Conservation (phyloP, 2,888 invertebrate genomes). For the Athetis lepigone region DNA sequence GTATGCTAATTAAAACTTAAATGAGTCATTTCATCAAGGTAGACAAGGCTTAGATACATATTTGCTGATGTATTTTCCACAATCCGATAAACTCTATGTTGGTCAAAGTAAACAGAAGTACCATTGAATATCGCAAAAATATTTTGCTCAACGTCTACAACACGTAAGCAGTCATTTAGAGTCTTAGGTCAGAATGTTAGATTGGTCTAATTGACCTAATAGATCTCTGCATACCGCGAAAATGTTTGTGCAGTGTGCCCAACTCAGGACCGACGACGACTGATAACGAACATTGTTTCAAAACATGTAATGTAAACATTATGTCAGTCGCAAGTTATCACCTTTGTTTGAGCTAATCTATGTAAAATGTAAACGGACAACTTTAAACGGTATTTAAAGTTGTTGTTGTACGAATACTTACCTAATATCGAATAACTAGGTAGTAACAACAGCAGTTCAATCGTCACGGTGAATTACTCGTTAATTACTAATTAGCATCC, state of each 20-base stretch:
- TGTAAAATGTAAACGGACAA: constrained; percentile 23
- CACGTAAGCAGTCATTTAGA: constrained; percentile 11
- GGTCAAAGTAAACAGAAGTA: neutral
- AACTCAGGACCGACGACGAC: constrained; percentile 25
- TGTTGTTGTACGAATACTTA: constrained; percentile 6
- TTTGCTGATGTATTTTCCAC: neutral
- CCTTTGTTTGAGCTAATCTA: constrained; percentile 39
- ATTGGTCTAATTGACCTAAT: constrained; percentile 67
- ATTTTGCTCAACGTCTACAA: neutral
- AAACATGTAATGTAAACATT: constrained; percentile 45
- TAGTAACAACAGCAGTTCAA: neutral
- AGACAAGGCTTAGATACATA: neutral
- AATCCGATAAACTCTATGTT: neutral
- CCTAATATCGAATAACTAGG: neutral
- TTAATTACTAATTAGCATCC: constrained; percentile 31
- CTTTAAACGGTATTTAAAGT: constrained; percentile 15
- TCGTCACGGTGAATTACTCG: constrained; percentile 25
- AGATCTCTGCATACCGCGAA: constrained; percentile 38
- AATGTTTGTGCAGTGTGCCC: constrained; percentile 21
- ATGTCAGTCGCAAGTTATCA: constrained; percentile 40
- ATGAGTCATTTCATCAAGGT: neutral
- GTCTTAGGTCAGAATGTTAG: constrained; percentile 42
- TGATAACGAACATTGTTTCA: constrained; percentile 47
- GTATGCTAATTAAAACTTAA: constrained; percentile 20
- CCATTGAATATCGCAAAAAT: neutral